Evolutionary conservation across 2,888 invertebrate species (phyloP).

Genomic region (Microdon myrmicae): DNA sequence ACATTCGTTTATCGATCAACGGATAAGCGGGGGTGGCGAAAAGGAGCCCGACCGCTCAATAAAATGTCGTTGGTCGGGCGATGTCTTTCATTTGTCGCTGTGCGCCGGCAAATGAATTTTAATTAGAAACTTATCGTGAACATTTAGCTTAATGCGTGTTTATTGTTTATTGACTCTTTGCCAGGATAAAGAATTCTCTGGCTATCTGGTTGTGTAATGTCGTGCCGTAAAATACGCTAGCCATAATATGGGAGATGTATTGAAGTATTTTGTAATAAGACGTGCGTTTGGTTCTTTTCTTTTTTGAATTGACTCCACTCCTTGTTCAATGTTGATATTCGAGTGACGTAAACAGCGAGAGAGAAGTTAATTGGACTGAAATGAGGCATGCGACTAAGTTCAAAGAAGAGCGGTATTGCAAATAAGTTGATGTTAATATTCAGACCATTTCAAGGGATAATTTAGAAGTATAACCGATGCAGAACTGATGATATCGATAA

Average conservation of each 20-base stretch:
- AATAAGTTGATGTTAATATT: no score
- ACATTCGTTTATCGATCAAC: constrained; percentile 41
- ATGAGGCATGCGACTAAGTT: no score
- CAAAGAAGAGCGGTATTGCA: no score
- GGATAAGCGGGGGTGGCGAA: constrained; percentile 38
- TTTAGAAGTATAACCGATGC: no score
- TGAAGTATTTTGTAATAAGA: constrained; percentile 22
- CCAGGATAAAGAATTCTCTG: constrained; percentile 33
- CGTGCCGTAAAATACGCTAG: constrained; percentile 24
- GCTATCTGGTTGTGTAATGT: constrained; percentile 5
- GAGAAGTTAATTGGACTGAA: no score
- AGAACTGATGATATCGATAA: no score
- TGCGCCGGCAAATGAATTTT: constrained; percentile 41
- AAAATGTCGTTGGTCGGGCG: constrained; percentile 41
- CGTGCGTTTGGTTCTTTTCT: no score
- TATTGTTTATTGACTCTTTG: constrained; percentile 50
- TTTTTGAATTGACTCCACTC: no score
- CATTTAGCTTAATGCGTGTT: constrained; percentile 50
- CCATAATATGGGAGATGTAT: constrained; percentile 37
- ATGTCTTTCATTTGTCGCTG: constrained; percentile 44
- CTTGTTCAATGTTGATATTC: no score
- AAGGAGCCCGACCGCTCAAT: constrained; percentile 33
- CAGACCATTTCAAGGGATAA: no score
- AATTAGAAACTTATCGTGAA: constrained; percentile 52
- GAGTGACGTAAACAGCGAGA: no score